These are phyloP conservation scores for Proterorhinus semilunaris DNA, from an alignment of 2,113 vertebrate species.

Conservation along the genomic window DNA sequence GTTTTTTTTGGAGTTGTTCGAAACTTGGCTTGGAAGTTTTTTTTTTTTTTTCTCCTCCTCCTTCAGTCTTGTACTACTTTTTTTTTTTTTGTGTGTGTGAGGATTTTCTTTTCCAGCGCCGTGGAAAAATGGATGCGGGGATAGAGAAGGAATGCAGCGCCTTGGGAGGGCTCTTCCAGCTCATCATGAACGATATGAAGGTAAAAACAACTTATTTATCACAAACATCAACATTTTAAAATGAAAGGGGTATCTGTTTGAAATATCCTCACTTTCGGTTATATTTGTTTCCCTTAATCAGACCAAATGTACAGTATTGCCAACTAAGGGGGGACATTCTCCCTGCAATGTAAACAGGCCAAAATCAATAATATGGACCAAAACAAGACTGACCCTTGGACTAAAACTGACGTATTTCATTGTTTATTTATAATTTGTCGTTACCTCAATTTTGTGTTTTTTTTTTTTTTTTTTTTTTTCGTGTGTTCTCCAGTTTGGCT, in stretches of 20 bases:
- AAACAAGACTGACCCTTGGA: background rate
- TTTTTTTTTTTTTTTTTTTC: too few species aligned
- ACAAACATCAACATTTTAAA: background rate
- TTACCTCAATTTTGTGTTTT: too few species aligned
- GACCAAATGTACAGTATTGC: background rate
- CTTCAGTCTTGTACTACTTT: too few species aligned
- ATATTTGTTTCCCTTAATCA: background rate
- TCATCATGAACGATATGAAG: constrained; percentile 87
- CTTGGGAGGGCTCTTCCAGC: constrained; percentile 84
- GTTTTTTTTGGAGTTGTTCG: constrained; percentile 13
- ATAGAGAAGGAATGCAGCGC: constrained; percentile 86
- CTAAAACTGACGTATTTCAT: background rate
- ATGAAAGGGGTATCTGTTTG: background rate
- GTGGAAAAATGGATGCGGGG: constrained; percentile 81
- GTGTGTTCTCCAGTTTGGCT: too few species aligned
- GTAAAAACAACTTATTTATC: constrained; percentile 49
- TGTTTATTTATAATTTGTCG: too few species aligned
- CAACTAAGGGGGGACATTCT: background rate
- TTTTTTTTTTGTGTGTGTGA: background rate
- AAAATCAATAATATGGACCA: background rate
- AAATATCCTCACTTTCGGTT: background rate
- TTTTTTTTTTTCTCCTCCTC: constrained; percentile 10
- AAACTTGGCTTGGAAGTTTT: constrained; percentile 30
- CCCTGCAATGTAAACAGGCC: background rate
- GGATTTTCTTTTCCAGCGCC: constrained; percentile 41